These are phyloP conservation scores for Thumatha senex DNA, from an alignment of 2,888 invertebrate species.

Conservation along the genomic window DNA sequence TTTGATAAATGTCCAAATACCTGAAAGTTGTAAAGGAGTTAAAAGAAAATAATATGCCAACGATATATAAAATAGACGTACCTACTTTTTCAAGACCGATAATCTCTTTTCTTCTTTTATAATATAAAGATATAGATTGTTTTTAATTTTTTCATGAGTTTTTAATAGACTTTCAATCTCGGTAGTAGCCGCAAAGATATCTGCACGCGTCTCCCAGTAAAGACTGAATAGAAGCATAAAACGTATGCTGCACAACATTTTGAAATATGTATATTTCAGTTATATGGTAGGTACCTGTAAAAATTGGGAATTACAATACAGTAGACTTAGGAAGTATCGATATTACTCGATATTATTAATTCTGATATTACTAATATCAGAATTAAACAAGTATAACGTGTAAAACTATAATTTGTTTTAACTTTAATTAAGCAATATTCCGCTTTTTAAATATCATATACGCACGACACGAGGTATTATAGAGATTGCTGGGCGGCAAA, in stretches of 20 bases:
- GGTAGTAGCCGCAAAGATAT: not conserved
- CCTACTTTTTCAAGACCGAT: not conserved
- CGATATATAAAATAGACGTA: not conserved
- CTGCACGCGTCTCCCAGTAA: not conserved
- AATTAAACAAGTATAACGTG: too few relatives aligned
- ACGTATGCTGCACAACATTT: slow-evolving; percentile 3
- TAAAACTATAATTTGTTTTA: too few relatives aligned
- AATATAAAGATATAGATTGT: not conserved
- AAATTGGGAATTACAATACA: too few relatives aligned
- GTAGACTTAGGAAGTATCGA: too few relatives aligned
- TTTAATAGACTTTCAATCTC: not conserved
- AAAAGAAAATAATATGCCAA: not conserved
- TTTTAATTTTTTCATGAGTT: not conserved
- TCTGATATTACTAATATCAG: too few relatives aligned
- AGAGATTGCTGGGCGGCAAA: too few relatives aligned
- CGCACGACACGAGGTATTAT: too few relatives aligned
- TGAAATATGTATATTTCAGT: slow-evolving; percentile 13
- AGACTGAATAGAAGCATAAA: not conserved
- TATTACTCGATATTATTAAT: too few relatives aligned
- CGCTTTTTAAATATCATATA: too few relatives aligned
- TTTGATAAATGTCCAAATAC: not conserved
- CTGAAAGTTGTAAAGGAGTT: not conserved
- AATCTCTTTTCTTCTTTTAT: not conserved
- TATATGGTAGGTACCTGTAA: too few relatives aligned
- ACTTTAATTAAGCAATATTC: too few relatives aligned